These are phyloP conservation scores for Embidobia sp. DNA, from an alignment of 2,888 invertebrate species.

Conservation along the genomic window DNA sequence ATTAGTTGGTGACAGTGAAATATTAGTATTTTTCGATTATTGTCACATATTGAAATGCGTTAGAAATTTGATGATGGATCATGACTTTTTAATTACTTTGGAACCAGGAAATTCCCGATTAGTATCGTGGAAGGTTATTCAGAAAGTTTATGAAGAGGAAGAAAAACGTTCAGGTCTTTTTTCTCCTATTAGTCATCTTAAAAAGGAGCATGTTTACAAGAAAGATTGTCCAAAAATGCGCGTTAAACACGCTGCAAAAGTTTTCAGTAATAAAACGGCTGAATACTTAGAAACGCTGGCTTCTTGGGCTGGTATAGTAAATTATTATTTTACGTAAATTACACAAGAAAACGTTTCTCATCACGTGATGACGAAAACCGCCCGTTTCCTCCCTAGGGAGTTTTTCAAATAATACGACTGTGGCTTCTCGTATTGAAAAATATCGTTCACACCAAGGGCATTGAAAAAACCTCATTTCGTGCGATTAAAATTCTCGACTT, in stretches of 20 bases:
- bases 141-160: conserved; percentile 1
- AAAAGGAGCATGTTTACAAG: conserved; percentile 1
- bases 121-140: neutral
- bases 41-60: conserved; percentile 7
- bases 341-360: too few relatives aligned
- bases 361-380: too few relatives aligned
- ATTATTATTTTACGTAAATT: too few relatives aligned
- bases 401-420: too few relatives aligned
- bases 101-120: neutral
- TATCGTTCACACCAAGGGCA: too few relatives aligned
- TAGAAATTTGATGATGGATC: neutral
- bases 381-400: too few relatives aligned
- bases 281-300: neutral
- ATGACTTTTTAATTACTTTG: neutral
- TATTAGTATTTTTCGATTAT: neutral
- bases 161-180: neutral
- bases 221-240: conserved; percentile 4
- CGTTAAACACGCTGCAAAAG: conserved; percentile 2
- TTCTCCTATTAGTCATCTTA: neutral
- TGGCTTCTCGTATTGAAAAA: too few relatives aligned
- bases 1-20: neutral
- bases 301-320: too few relatives aligned
- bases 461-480: too few relatives aligned
- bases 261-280: conserved; percentile 6
- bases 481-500: too few relatives aligned